Evolutionary conservation across 2,113 vertebrate genomes (phyloP).

Genomic region (Microtus pennsylvanicus): DNA sequence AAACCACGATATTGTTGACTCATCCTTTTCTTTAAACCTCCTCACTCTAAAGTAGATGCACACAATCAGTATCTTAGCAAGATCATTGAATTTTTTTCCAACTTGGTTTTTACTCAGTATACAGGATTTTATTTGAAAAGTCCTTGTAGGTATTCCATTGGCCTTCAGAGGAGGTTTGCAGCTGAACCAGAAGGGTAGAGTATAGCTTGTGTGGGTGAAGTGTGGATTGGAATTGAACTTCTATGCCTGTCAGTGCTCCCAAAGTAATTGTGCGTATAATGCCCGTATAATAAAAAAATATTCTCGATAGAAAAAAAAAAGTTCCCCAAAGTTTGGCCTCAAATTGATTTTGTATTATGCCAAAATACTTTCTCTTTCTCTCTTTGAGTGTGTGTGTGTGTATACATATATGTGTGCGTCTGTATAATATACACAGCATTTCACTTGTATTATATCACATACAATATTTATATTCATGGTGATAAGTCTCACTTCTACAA

Average conservation of each 20-base stretch:
- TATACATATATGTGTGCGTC: no score
- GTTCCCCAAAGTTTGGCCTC: background rate
- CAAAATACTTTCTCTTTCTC: background rate
- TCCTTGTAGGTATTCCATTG: background rate
- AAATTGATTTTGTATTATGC: background rate
- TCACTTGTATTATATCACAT: background rate
- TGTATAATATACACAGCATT: background rate
- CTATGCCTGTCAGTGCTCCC: no score
- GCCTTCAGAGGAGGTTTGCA: background rate
- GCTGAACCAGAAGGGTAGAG: no score
- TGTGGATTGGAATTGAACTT: no score
- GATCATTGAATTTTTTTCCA: background rate
- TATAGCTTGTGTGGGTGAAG: no score
- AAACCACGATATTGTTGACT: background rate
- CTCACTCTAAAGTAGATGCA: background rate
- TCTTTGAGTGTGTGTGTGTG: no score
- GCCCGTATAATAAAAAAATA: no score
- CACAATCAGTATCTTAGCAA: background rate
- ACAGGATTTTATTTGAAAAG: background rate
- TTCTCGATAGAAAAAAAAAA: no score
- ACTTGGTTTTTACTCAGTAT: background rate
- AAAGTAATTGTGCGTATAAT: no score
- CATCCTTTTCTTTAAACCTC: background rate
- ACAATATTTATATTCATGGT: background rate
- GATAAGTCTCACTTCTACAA: slow-evolving; percentile 37